These are phyloP conservation scores for Drosophila melanica DNA, from an alignment of 1,140 invertebrate genomes.

Conservation along the genomic window DNA sequence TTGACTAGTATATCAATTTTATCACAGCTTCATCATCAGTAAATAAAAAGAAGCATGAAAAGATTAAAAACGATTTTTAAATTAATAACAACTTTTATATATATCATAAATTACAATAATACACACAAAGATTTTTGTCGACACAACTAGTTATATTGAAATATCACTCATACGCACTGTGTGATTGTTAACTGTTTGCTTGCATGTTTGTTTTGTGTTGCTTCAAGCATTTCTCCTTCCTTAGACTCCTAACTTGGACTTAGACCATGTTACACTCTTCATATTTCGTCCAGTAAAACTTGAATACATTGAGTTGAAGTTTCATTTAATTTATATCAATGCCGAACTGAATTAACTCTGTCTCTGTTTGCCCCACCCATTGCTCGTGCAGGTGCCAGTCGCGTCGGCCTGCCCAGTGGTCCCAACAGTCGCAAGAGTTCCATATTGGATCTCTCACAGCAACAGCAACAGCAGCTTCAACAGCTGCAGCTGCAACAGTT, in stretches of 20 bases:
- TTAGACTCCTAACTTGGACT: slow-evolving; percentile 23
- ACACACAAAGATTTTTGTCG: not conserved
- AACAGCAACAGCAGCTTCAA: slow-evolving; percentile 61
- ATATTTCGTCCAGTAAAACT: slow-evolving; percentile 57
- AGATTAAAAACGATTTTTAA: too few species aligned
- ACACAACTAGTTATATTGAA: not conserved
- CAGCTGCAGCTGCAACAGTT: slow-evolving; percentile 48
- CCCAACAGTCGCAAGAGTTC: slow-evolving; percentile 78
- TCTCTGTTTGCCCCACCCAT: not conserved
- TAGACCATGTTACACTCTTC: slow-evolving; percentile 49
- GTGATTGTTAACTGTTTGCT: slow-evolving; percentile 13
- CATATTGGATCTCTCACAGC: slow-evolving; percentile 71
- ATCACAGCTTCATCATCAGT: too few species aligned
- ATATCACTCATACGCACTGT: slow-evolving; percentile 28
- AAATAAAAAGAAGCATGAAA: too few species aligned
- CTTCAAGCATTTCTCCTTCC: slow-evolving; percentile 15
- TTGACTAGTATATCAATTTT: too few species aligned
- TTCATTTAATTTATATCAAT: slow-evolving; percentile 20
- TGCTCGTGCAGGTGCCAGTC: slow-evolving; percentile 64
- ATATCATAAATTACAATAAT: not conserved
- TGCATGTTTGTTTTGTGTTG: slow-evolving; percentile 40
- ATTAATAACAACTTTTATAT: too few species aligned
- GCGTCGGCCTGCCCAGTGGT: slow-evolving; percentile 74
- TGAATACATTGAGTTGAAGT: slow-evolving; percentile 56
- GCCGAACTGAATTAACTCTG: slow-evolving; percentile 2